Evolutionary conservation across 2,797 vertebrate species (phyloP).

Genomic region (Platalea minor): DNA sequence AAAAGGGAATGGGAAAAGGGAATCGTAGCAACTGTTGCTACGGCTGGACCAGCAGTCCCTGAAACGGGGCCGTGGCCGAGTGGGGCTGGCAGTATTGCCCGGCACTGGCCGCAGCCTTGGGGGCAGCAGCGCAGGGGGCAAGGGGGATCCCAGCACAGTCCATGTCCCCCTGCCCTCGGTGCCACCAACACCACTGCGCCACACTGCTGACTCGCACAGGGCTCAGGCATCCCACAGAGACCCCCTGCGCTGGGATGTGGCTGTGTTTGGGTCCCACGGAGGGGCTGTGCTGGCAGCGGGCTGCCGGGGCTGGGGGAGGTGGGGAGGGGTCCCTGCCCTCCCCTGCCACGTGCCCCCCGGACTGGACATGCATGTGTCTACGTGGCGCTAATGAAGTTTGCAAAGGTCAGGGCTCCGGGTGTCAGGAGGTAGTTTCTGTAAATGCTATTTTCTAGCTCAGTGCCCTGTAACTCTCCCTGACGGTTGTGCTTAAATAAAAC

Average conservation of each 20-base stretch:
- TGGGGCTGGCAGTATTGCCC: background rate
- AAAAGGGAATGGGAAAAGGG: background rate
- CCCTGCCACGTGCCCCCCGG: accelerated
- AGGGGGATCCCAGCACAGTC: accelerated
- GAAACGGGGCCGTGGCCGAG: accelerated
- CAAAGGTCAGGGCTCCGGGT: conserved; percentile 72
- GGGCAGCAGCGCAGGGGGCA: background rate
- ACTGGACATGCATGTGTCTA: accelerated
- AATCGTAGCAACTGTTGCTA: conserved; percentile 52
- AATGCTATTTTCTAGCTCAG: conserved; percentile 87
- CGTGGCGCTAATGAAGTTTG: conserved; percentile 61
- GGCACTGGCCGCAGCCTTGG: too few relatives aligned
- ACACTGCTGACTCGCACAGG: accelerated
- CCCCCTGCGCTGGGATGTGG: accelerated
- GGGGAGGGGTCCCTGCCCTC: background rate
- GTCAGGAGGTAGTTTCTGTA: conserved; percentile 71
- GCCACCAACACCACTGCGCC: background rate
- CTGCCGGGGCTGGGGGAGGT: background rate
- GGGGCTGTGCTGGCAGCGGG: background rate
- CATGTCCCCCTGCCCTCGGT: accelerated
- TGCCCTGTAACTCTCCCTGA: conserved; percentile 77
- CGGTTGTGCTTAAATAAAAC: conserved; percentile 73
- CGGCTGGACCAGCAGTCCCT: background rate
- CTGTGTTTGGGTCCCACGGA: accelerated
- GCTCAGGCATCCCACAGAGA: background rate